Conservation (phyloP, 2,888 invertebrate species). For the Unio delphinus region DNA sequence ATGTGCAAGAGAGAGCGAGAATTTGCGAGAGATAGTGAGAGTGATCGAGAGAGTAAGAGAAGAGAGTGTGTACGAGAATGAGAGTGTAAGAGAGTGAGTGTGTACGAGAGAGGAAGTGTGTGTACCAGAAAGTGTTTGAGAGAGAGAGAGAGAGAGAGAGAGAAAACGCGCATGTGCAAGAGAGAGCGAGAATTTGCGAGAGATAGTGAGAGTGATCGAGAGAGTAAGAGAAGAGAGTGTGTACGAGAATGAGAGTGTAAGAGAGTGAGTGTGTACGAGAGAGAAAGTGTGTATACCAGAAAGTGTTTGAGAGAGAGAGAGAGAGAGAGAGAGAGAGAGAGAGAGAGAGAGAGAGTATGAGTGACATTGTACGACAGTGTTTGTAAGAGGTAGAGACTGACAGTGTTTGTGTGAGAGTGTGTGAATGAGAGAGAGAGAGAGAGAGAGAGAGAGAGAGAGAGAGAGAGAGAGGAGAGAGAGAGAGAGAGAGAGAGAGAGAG, state of each 20-base stretch:
- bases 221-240: not conserved
- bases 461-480: not conserved
- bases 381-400: not conserved
- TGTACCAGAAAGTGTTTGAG: not conserved
- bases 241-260: not conserved
- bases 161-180: not conserved
- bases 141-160: not conserved
- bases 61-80: not conserved
- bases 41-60: not conserved
- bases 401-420: slow-evolving; percentile 3
- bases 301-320: not conserved
- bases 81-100: slow-evolving; percentile 1
- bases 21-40: not conserved
- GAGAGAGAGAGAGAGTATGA: slow-evolving; percentile 1
- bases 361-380: not conserved
- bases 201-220: not conserved
- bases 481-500: slow-evolving; percentile 6
- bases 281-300: not conserved
- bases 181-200: not conserved
- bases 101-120: not conserved
- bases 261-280: not conserved
- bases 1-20: not conserved
- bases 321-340: not conserved
- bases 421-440: slow-evolving; percentile 3
- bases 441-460: slow-evolving; percentile 1